These are phyloP conservation scores for Stenodema calcarata DNA, from an alignment of 2,888 invertebrate genomes.

Conservation along the genomic window DNA sequence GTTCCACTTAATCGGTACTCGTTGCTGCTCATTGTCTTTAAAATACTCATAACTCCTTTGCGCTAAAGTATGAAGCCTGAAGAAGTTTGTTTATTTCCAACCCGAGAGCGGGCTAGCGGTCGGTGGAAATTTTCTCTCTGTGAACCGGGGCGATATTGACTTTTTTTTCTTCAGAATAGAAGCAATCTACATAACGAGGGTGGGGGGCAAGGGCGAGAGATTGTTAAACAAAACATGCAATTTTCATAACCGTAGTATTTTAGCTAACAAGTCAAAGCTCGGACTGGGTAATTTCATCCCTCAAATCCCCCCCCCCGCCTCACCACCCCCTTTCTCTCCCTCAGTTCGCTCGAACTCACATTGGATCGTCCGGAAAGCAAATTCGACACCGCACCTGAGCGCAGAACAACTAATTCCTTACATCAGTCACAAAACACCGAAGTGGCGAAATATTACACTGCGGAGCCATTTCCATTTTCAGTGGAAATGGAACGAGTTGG, in stretches of 20 bases:
- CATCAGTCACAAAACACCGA: neutral
- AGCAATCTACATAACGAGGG: neutral
- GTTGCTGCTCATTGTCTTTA: too few relatives aligned
- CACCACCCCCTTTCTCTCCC: neutral
- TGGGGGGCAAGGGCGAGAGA: neutral
- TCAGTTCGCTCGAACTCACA: neutral
- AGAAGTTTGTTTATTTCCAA: neutral
- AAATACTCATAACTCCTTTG: too few relatives aligned
- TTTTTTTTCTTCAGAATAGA: neutral
- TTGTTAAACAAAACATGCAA: slow-evolving; percentile 1
- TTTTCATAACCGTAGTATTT: slow-evolving; percentile 5
- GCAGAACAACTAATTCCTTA: neutral
- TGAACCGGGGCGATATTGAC: too few relatives aligned
- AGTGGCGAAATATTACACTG: too few relatives aligned
- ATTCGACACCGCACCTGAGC: neutral
- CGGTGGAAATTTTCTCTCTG: too few relatives aligned
- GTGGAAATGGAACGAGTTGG: too few relatives aligned
- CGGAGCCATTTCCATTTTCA: too few relatives aligned
- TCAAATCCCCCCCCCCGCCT: neutral
- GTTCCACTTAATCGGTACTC: too few relatives aligned
- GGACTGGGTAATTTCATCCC: neutral
- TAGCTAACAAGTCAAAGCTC: neutral
- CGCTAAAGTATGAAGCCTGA: too few relatives aligned
- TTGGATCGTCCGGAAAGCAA: neutral
- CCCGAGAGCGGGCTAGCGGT: neutral